phyloP scores from a whole-genome alignment of 2,888 invertebrate genomes.

The Xanthia icteritia region DNA sequence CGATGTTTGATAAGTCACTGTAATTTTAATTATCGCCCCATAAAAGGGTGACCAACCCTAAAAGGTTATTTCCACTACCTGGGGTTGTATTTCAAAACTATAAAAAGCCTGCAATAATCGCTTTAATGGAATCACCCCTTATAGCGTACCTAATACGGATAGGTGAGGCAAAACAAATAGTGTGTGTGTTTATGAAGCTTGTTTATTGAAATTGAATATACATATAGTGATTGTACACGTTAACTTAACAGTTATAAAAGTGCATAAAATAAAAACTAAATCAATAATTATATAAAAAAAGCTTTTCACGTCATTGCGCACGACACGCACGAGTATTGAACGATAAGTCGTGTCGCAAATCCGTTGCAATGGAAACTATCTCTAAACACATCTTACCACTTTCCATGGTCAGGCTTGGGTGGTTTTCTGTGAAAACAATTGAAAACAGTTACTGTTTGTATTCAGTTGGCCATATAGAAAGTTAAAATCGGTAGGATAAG shows the following conservation, averaged over 20 bases:
- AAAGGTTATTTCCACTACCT: conserved; percentile 55
- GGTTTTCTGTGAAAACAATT: conserved; percentile 64
- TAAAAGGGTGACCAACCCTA: conserved; percentile 61
- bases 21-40: conserved; percentile 61
- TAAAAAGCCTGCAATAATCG: conserved; percentile 62
- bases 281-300: conserved; percentile 38
- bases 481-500: neutral
- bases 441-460: conserved; percentile 30
- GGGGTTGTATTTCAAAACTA: conserved; percentile 65
- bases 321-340: conserved; percentile 24
- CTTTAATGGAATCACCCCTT: conserved; percentile 65
- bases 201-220: conserved; percentile 81
- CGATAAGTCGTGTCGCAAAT: conserved; percentile 48
- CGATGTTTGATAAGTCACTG: conserved; percentile 44
- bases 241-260: conserved; percentile 70
- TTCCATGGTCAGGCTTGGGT: conserved; percentile 53
- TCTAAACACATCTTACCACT: conserved; percentile 66
- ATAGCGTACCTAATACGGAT: conserved; percentile 69
- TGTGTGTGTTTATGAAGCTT: conserved; percentile 80
- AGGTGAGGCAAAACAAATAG: conserved; percentile 83
- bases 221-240: conserved; percentile 73
- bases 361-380: conserved; percentile 62
- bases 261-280: conserved; percentile 65
- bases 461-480: neutral
- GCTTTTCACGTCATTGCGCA: conserved; percentile 41